phyloP scores from a whole-genome alignment of 92 coral and sea anemone genomes.

The Heliopora coerulea region DNA sequence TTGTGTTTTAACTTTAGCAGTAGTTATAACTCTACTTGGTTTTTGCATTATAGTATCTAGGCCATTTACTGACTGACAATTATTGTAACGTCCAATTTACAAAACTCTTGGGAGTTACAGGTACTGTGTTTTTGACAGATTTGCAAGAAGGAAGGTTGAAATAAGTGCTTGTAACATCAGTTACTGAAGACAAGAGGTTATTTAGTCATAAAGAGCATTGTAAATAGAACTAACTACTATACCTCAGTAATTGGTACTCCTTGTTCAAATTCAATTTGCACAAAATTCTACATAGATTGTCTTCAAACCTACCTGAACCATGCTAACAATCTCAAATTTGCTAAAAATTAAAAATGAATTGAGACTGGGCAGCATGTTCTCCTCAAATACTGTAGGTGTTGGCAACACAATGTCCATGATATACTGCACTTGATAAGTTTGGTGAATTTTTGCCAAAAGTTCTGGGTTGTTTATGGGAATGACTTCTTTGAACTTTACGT shows the following conservation, averaged over 20 bases:
- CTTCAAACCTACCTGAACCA: slow-evolving; percentile 78
- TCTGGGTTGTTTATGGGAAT: slow-evolving; percentile 94
- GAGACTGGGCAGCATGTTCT: slow-evolving; percentile 87
- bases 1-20: too few species aligned
- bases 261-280: neutral
- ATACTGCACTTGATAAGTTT: slow-evolving; percentile 93
- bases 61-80: too few species aligned
- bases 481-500: slow-evolving; percentile 84
- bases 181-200: too few species aligned
- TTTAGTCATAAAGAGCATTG: too few species aligned
- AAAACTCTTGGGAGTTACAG: too few species aligned
- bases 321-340: slow-evolving; percentile 95
- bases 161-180: too few species aligned
- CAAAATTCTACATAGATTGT: slow-evolving; percentile 18
- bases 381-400: slow-evolving; percentile 93
- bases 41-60: too few species aligned
- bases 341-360: slow-evolving; percentile 91
- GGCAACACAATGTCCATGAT: slow-evolving; percentile 93
- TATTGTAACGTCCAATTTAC: too few species aligned
- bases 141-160: too few species aligned
- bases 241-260: neutral
- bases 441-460: slow-evolving; percentile 85
- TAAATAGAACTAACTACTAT: too few species aligned
- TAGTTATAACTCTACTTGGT: too few species aligned
- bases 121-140: too few species aligned